These are phyloP conservation scores for Drosophila falleni DNA, from an alignment of 2,888 invertebrate genomes.

Conservation along the genomic window DNA sequence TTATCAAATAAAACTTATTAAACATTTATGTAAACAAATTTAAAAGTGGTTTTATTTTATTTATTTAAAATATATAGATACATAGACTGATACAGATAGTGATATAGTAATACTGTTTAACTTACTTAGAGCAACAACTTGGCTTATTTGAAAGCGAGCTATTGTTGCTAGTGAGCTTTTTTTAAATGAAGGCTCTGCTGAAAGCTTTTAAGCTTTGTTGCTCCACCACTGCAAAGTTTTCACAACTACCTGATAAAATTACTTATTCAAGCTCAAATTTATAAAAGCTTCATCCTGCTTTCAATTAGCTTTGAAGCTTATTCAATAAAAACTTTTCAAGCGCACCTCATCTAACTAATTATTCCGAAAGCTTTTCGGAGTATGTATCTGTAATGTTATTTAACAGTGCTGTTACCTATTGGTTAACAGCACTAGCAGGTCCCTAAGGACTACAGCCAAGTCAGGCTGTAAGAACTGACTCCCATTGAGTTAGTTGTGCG, in stretches of 20 bases:
- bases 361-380: constrained; percentile 36
- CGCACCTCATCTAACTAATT: neutral
- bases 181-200: too few relatives aligned
- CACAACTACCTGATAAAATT: neutral
- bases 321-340: neutral
- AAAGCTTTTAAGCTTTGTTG: neutral
- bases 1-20: constrained; percentile 76
- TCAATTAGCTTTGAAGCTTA: neutral
- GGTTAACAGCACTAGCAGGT: neutral
- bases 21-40: constrained; percentile 68
- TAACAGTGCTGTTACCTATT: constrained; percentile 16
- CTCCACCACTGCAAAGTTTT: too few relatives aligned
- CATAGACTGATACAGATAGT: too few relatives aligned
- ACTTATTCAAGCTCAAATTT: neutral
- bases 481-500: constrained; percentile 16
- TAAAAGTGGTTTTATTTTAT: constrained; percentile 23
- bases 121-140: too few relatives aligned
- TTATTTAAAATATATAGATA: neutral
- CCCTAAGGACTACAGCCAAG: neutral
- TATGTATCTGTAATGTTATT: constrained; percentile 12
- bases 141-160: too few relatives aligned
- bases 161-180: too few relatives aligned
- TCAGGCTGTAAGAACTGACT: constrained; percentile 10
- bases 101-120: too few relatives aligned
- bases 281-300: neutral